Evolutionary conservation across 64 coral and sea anemone genomes (phyloP).

Genomic region (Actinia tenebrosa): DNA sequence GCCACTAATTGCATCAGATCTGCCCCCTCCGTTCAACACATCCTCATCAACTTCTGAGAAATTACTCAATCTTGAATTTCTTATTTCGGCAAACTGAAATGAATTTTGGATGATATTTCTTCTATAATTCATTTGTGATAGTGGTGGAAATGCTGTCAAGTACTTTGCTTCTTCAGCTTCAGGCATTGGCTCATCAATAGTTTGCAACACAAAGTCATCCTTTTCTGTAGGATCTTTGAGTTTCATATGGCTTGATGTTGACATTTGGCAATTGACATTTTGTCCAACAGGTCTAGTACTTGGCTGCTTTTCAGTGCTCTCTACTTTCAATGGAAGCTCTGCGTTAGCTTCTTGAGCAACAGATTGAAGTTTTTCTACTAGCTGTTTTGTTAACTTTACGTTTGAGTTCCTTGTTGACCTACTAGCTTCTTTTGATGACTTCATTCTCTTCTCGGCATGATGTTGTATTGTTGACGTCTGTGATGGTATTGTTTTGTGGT

Average conservation of each 20-base stretch:
- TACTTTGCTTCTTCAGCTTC: not conserved
- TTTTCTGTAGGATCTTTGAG: not conserved
- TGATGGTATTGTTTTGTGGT: not conserved
- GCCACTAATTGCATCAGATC: not conserved
- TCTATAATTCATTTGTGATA: not conserved
- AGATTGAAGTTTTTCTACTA: constrained; percentile 47
- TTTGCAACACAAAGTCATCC: not conserved
- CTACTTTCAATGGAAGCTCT: not conserved
- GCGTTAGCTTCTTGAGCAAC: constrained; percentile 44
- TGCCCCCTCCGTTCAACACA: not conserved
- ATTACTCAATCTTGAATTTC: not conserved
- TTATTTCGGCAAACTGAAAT: not conserved
- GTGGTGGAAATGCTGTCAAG: not conserved
- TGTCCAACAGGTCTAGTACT: not conserved
- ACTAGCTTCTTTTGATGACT: not conserved
- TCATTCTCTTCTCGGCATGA: not conserved
- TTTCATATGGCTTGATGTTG: not conserved
- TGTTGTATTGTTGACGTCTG: not conserved
- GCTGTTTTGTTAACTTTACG: constrained; percentile 53
- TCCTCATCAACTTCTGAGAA: not conserved
- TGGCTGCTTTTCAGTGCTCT: not conserved
- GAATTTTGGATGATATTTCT: not conserved
- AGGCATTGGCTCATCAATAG: constrained; percentile 10
- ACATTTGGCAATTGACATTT: not conserved
- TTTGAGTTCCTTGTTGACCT: not conserved